Conservation (phyloP, 2,113 vertebrate genomes). For the Microtus oregoni region DNA sequence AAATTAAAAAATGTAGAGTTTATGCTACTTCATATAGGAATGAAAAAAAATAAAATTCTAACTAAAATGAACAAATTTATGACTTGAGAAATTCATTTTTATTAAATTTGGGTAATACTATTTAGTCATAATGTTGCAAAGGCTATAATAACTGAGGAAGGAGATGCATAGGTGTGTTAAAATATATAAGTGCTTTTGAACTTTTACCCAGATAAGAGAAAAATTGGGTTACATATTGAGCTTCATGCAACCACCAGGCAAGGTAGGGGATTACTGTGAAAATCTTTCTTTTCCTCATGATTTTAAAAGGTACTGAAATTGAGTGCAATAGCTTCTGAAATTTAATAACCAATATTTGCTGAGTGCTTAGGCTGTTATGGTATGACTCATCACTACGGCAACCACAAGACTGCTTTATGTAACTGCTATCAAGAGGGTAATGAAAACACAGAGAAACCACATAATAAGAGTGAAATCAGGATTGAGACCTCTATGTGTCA, state of each 20-base stretch:
- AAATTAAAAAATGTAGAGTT: too few relatives aligned
- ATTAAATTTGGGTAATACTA: neutral
- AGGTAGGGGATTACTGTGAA: neutral
- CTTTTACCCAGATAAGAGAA: neutral
- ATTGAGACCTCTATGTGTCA: neutral
- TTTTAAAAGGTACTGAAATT: neutral
- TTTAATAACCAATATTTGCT: neutral
- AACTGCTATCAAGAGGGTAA: neutral
- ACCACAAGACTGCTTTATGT: neutral
- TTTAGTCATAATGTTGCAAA: neutral
- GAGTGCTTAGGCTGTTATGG: neutral
- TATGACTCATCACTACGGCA: neutral
- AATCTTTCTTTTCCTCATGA: neutral
- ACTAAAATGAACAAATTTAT: neutral
- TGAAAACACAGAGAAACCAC: neutral
- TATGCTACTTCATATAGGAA: too few relatives aligned
- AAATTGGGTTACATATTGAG: too few relatives aligned
- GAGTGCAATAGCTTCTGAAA: neutral
- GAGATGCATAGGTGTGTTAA: neutral
- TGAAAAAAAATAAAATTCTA: too few relatives aligned
- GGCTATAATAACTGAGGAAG: neutral
- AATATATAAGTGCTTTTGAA: neutral
- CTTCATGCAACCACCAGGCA: rapidly evolving
- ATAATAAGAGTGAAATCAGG: neutral
- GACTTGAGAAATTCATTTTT: neutral